phyloP scores from a whole-genome alignment of 2,888 invertebrate species.

The Seira musarum region DNA sequence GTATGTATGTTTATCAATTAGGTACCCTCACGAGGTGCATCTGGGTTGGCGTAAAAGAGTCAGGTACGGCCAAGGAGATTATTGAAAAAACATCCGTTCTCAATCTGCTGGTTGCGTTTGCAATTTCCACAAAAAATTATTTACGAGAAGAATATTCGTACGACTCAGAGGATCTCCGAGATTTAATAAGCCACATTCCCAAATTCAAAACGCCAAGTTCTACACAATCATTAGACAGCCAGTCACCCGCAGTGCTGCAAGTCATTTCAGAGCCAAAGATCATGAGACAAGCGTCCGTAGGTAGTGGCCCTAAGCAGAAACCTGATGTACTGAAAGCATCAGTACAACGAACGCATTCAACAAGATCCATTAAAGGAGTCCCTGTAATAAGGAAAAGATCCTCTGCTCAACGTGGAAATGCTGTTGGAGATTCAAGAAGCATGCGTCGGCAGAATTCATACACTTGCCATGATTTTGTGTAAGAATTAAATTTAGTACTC shows the following conservation, averaged over 20 bases:
- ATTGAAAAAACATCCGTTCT: slow-evolving; percentile 63
- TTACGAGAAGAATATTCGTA: slow-evolving; percentile 64
- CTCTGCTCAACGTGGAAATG: slow-evolving; percentile 16
- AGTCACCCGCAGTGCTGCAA: slow-evolving; percentile 42
- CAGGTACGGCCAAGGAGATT: slow-evolving; percentile 12
- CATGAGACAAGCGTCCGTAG: slow-evolving; percentile 48
- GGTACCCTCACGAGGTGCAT: slow-evolving; percentile 51
- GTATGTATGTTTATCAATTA: too few species aligned
- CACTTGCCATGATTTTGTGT: slow-evolving; percentile 54
- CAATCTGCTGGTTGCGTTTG: slow-evolving; percentile 63
- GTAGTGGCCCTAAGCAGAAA: slow-evolving; percentile 24
- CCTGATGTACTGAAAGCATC: slow-evolving; percentile 44
- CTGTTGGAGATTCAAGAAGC: background rate
- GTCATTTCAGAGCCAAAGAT: slow-evolving; percentile 44
- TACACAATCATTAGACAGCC: slow-evolving; percentile 47
- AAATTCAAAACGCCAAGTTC: slow-evolving; percentile 65
- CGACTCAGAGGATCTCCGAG: slow-evolving; percentile 60
- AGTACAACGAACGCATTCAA: slow-evolving; percentile 35
- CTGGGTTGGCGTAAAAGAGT: slow-evolving; percentile 61
- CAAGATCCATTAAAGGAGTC: slow-evolving; percentile 27
- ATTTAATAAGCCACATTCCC: slow-evolving; percentile 50
- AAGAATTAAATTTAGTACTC: slow-evolving; percentile 1
- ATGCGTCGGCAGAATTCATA: slow-evolving; percentile 45
- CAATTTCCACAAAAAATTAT: slow-evolving; percentile 61
- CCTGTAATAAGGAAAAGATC: slow-evolving; percentile 15